Conservation (phyloP, 2,797 vertebrate genomes). For the Dromococcyx pavoninus region DNA sequence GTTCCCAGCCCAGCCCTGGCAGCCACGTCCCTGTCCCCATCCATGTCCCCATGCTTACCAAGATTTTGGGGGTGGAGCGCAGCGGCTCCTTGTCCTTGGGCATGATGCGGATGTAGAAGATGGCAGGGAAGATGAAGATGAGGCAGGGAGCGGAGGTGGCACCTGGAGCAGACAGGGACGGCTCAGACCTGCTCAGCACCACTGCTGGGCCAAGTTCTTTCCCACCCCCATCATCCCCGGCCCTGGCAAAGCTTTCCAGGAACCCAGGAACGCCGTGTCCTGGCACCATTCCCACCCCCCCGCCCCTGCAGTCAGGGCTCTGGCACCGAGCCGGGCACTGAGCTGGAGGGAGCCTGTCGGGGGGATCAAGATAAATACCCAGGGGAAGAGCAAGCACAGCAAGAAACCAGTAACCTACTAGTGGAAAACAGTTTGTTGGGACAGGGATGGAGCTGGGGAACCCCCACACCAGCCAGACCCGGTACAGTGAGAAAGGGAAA, state of each 20-base stretch:
- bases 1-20: neutral
- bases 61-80: conserved; percentile 87
- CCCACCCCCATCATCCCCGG: no score
- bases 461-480: neutral
- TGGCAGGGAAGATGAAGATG: conserved; percentile 98
- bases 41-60: conserved; percentile 77
- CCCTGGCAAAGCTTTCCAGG: conserved; percentile 38
- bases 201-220: neutral
- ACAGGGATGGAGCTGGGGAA: neutral
- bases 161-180: conserved; percentile 76
- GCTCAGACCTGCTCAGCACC: neutral
- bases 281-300: neutral
- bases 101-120: conserved; percentile 97
- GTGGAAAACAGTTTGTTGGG: neutral
- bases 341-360: neutral
- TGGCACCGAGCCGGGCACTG: neutral
- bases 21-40: fast-evolving
- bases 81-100: conserved; percentile 92
- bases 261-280: neutral
- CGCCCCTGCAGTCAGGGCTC: neutral
- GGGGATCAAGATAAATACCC: neutral
- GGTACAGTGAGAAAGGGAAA: neutral
- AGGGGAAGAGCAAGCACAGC: neutral
- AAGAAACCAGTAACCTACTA: fast-evolving
- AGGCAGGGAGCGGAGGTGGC: conserved; percentile 97